Percentiles rank a stretch among this genome's conserved stretches.
Evolutionary conservation across 1,140 invertebrate genomes (phyloP).

Genomic region (Penaeus indicus): DNA sequence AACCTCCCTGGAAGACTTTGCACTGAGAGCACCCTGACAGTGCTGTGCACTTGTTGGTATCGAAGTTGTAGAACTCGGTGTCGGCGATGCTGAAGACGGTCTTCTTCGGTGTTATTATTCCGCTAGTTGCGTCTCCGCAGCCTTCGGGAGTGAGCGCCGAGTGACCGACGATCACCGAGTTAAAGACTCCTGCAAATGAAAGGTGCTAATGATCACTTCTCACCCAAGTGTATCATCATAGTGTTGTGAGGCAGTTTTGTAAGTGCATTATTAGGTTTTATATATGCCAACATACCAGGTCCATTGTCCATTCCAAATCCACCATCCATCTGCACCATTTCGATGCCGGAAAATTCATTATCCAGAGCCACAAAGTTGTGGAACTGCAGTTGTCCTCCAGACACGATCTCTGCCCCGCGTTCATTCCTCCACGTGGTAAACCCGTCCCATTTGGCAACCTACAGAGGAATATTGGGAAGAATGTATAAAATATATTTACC

Average conservation of each 20-base stretch:
- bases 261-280: background rate
- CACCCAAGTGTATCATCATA: too few relatives aligned
- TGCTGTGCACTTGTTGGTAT: constrained; percentile 37
- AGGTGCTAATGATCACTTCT: background rate
- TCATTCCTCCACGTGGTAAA: constrained; percentile 61
- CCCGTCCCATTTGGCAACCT: constrained; percentile 45
- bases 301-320: constrained; percentile 41
- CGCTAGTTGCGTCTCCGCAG: constrained; percentile 31
- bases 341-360: constrained; percentile 54
- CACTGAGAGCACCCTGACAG: constrained; percentile 61
- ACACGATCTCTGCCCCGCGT: constrained; percentile 57
- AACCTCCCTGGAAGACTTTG: constrained; percentile 53
- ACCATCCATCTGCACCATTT: constrained; percentile 59
- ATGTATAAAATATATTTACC: background rate
- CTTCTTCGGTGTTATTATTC: constrained; percentile 58
- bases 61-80: constrained; percentile 57
- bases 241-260: background rate
- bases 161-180: constrained; percentile 49
- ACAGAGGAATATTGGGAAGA: background rate
- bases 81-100: constrained; percentile 51
- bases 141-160: constrained; percentile 37
- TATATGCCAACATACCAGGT: constrained; percentile 32
- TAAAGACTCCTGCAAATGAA: constrained; percentile 40
- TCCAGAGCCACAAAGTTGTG: constrained; percentile 58
- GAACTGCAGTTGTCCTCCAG: constrained; percentile 51